These are phyloP conservation scores for Esox lucius DNA, from an alignment of 2,797 vertebrate genomes.

Conservation along the genomic window DNA sequence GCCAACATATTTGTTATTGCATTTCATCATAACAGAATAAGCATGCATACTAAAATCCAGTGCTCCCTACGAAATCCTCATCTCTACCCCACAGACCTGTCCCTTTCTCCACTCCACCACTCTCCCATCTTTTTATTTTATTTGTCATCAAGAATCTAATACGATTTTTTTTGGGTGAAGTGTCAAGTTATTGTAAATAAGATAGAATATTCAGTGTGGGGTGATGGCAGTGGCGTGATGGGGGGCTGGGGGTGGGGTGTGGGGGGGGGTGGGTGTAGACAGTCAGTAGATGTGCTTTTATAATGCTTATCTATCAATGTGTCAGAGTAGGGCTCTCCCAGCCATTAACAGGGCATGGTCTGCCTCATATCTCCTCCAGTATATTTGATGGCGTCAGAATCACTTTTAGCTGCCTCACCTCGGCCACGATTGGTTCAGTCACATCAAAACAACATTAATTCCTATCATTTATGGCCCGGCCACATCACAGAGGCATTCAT, in stretches of 20 bases:
- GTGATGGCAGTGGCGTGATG: conserved; percentile 8
- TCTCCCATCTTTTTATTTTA: conserved; percentile 66
- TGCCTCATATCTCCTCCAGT: conserved; percentile 22
- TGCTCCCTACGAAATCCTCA: conserved; percentile 56
- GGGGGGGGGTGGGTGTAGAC: conserved; percentile 25
- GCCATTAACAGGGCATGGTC: conserved; percentile 47
- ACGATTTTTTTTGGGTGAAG: conserved; percentile 62
- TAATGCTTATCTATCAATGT: conserved; percentile 78
- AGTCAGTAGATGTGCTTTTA: conserved; percentile 55
- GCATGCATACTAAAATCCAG: conserved; percentile 73
- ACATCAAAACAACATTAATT: conserved; percentile 69
- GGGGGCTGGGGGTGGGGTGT: conserved; percentile 5
- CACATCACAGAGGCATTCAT: conserved; percentile 37
- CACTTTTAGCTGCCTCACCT: conserved; percentile 35
- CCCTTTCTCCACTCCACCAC: conserved; percentile 16
- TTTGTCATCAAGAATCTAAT: conserved; percentile 79
- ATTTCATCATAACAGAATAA: conserved; percentile 78
- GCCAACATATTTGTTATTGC: conserved; percentile 76
- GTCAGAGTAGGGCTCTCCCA: conserved; percentile 71
- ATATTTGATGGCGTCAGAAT: conserved; percentile 58
- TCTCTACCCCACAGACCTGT: conserved; percentile 2
- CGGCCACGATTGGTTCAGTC: conserved; percentile 59
- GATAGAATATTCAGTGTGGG: conserved; percentile 63
- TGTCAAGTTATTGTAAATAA: conserved; percentile 78
- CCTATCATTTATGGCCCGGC: conserved; percentile 59